Evolutionary conservation across 1,140 invertebrate species (phyloP).

Genomic region (Dendroctonus valens): DNA sequence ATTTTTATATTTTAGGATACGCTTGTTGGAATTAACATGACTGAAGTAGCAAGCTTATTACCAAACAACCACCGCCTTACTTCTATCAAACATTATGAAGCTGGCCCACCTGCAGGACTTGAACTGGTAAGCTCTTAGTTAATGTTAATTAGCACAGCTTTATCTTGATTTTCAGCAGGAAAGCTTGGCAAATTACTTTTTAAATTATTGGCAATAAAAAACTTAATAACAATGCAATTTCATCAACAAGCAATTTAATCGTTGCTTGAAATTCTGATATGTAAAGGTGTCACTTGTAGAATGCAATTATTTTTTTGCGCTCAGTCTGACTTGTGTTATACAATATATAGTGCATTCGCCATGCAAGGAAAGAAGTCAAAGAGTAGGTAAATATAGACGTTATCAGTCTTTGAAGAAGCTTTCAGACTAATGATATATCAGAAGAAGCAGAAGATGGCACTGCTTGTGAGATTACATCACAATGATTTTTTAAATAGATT

Average conservation of each 20-base stretch:
- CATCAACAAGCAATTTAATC: neutral
- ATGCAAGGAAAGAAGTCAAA: no score
- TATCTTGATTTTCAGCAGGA: neutral
- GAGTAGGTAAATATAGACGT: no score
- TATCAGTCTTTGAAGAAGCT: no score
- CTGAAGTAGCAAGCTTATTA: slow-evolving; percentile 45
- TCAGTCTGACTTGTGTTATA: no score
- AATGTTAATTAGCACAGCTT: neutral
- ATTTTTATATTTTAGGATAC: no score
- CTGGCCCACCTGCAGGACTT: slow-evolving; percentile 44
- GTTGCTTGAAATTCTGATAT: neutral
- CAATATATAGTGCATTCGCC: no score
- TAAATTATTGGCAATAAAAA: neutral
- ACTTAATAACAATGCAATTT: slow-evolving; percentile 1
- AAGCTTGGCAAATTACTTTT: slow-evolving; percentile 11
- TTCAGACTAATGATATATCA: no score
- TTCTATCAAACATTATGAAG: slow-evolving; percentile 45
- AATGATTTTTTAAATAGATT: no score
- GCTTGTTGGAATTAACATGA: slow-evolving; percentile 37
- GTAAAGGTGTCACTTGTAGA: no score
- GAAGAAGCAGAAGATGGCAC: no score
- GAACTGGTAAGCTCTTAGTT: slow-evolving; percentile 38
- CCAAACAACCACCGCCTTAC: slow-evolving; percentile 43
- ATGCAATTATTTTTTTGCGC: no score
- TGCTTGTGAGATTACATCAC: no score